Evolutionary conservation across 23 tunicate genomes (phyloP).

Genomic region (Phallusia fumigata): DNA sequence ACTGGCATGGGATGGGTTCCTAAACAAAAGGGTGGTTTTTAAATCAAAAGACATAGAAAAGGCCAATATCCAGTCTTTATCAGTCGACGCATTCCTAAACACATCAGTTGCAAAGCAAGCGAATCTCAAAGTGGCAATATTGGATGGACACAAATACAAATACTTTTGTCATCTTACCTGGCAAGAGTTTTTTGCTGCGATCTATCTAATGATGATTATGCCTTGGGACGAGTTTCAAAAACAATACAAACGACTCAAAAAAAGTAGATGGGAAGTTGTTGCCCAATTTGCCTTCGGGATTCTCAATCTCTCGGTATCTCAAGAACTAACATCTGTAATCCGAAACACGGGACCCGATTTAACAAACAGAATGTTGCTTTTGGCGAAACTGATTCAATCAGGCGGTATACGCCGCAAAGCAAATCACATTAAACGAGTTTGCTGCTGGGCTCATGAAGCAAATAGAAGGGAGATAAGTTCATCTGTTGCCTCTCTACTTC

Average conservation of each 20-base stretch:
- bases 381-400: too few species aligned
- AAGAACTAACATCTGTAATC: too few species aligned
- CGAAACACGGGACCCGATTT: too few species aligned
- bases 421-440: too few species aligned
- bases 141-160: background rate
- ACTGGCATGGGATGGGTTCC: slow-evolving; percentile 7
- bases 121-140: background rate
- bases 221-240: background rate
- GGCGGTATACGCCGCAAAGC: too few species aligned
- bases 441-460: too few species aligned
- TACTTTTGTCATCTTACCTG: background rate
- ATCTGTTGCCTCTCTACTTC: too few species aligned
- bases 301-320: background rate
- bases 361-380: too few species aligned
- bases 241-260: background rate
- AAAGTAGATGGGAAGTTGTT: background rate
- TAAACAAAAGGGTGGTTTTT: background rate
- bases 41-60: background rate
- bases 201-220: background rate
- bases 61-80: background rate
- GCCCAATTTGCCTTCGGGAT: background rate
- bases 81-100: background rate
- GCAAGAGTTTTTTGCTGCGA: background rate
- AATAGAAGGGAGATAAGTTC: too few species aligned
- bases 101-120: background rate